Base-by-base conservation (phyloP, 2,888 invertebrate species). In the Cantharis lateralis region DNA sequence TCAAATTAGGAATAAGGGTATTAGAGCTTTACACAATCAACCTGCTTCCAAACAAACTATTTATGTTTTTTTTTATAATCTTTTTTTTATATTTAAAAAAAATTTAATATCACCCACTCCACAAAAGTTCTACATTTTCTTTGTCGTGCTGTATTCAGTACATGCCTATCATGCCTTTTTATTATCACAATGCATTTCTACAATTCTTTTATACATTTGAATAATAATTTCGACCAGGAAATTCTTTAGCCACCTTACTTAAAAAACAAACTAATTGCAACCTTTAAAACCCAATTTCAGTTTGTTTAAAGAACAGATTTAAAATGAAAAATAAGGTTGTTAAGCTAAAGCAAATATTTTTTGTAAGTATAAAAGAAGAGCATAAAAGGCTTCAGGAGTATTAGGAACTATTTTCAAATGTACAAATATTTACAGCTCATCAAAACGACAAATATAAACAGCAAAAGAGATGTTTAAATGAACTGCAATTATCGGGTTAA, bases 1-100 rank as follows among this genome's bases (percentile, higher is more conserved):
- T 82, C 85, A 84, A 82, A 84, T 85, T 85, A 86, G 91, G 90
- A 89, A 90, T 90, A 90, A 90, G 90, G 64, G 64, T 15, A n/a
- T 66, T 66, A 66, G 64, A 24, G 86, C 81, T 81, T 48, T 81
- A 74, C 76, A 76, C 64, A 78, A 74, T 74, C 74, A 76, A 76
- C 78, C 76, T 78, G 78, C 74, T 74, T 76, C 78, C 75, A 72
- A 78, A 78, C 78, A 75, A 78, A 78, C 78, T 75, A 78, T 78
- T 78, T 78, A 78, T 78, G 72, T 78, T 72, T 72, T 72, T 70
- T 69, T 68, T 20, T 66, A 20, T n/a, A 32, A 64, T 20, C 62
- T 70, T 74, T 73, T n/a, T 26, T 68, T 68, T 28, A 32, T 32
- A 16, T 69, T 70, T 16, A 62, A 62, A 61, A 62, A 4, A 62